Percentiles rank a stretch among this genome's conserved stretches.
These are phyloP conservation scores for Dinoponera quadriceps DNA, from an alignment of 1,140 invertebrate genomes.

Conservation along the genomic window DNA sequence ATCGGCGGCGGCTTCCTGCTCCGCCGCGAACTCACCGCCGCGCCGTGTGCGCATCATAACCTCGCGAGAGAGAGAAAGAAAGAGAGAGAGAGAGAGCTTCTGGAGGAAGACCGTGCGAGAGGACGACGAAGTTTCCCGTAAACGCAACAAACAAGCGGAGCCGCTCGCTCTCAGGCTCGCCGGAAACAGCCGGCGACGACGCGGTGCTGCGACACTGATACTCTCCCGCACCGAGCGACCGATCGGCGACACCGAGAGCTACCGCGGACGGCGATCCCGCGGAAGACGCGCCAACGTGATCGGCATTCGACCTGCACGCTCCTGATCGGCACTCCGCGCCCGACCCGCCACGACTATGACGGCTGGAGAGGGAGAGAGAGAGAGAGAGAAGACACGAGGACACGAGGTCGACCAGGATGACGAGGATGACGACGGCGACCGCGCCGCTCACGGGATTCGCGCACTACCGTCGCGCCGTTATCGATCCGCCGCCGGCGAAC, in stretches of 20 bases:
- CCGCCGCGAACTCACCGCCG: slow-evolving; percentile 47
- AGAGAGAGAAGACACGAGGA: too few species aligned
- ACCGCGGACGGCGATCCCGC: slow-evolving; percentile 60
- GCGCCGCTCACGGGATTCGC: slow-evolving; percentile 59
- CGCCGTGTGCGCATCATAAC: slow-evolving; percentile 59
- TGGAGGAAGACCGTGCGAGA: too few species aligned
- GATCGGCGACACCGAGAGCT: slow-evolving; percentile 50
- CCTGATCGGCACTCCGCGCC: slow-evolving; percentile 19
- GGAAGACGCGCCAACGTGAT: slow-evolving; percentile 74
- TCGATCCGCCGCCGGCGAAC: slow-evolving; percentile 69
- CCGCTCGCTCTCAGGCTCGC: background rate
- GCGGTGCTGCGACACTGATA: background rate
- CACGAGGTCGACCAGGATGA: background rate
- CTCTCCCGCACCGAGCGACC: slow-evolving; percentile 20
- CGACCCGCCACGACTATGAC: slow-evolving; percentile 20
- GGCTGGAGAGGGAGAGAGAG: too few species aligned
- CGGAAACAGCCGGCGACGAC: background rate
- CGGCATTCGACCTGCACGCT: slow-evolving; percentile 68
- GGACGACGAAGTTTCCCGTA: too few species aligned
- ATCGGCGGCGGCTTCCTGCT: slow-evolving; percentile 63
- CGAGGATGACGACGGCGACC: slow-evolving; percentile 30
- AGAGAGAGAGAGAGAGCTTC: too few species aligned
- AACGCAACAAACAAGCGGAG: too few species aligned
- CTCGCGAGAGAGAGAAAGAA: too few species aligned
- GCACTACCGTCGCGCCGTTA: slow-evolving; percentile 69